Percentiles rank a stretch among this genome's conserved stretches.
phyloP scores from a whole-genome alignment of 2,888 invertebrate genomes.

The Melanchra persicariae region DNA sequence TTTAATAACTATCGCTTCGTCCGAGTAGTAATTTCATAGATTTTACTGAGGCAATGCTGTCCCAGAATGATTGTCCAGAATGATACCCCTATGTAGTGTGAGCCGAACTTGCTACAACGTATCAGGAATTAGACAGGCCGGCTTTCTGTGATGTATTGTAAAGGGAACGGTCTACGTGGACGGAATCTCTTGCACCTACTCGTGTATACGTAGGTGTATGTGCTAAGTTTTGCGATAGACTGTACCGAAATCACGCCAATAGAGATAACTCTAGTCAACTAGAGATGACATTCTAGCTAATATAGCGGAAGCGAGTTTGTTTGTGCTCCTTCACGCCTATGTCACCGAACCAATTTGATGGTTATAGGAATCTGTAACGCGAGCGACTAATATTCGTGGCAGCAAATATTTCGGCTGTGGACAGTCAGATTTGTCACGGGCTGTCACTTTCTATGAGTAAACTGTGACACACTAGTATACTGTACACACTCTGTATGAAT shows the following conservation, averaged over 20 bases:
- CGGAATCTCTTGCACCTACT: constrained; percentile 41
- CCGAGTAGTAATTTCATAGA: constrained; percentile 3
- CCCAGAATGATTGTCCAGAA: constrained; percentile 26
- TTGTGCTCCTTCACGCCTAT: too few relatives aligned
- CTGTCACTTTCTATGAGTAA: too few relatives aligned
- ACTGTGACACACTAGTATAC: too few relatives aligned
- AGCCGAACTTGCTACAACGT: constrained; percentile 63
- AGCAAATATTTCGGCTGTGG: background rate
- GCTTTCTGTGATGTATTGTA: constrained; percentile 75
- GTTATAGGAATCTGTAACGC: too few relatives aligned
- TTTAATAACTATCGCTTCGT: background rate
- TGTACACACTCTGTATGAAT: too few relatives aligned
- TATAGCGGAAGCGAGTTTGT: too few relatives aligned
- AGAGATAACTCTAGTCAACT: too few relatives aligned
- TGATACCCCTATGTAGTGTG: constrained; percentile 26
- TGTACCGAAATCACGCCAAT: constrained; percentile 1
- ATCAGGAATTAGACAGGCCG: constrained; percentile 72
- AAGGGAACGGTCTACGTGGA: constrained; percentile 58
- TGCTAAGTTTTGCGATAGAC: constrained; percentile 13
- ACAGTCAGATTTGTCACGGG: background rate
- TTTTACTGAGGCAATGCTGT: constrained; percentile 7
- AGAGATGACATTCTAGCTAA: too few relatives aligned
- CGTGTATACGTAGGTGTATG: background rate
- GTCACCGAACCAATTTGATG: too few relatives aligned
- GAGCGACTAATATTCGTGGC: too few relatives aligned